Conservation (phyloP, 2,797 vertebrate species). For the Oceanodroma leucorhoa region DNA sequence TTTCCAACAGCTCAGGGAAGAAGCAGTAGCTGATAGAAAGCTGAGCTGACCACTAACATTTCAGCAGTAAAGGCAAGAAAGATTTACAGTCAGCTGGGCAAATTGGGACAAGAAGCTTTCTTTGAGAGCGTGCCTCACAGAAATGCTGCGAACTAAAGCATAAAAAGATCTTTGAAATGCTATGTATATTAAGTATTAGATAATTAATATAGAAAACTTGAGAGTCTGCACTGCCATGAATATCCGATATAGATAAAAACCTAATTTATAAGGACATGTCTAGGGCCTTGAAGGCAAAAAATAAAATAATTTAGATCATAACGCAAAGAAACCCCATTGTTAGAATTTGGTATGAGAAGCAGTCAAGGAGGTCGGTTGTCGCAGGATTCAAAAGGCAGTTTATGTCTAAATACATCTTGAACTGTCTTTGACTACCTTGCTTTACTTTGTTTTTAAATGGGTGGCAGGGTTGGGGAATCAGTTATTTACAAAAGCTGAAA, state of each 20-base stretch:
- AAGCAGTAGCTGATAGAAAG: not conserved
- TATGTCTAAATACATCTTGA: not conserved
- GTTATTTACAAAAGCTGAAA: not conserved
- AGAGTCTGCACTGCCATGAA: not conserved
- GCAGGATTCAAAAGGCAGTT: not conserved
- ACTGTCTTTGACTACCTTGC: not conserved
- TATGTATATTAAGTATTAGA: not conserved
- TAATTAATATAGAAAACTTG: slow-evolving; percentile 22
- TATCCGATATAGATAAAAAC: not conserved
- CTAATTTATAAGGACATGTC: not conserved
- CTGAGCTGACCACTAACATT: not conserved
- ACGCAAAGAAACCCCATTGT: not conserved
- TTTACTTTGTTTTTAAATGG: not conserved
- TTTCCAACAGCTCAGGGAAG: slow-evolving; percentile 28
- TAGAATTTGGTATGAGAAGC: not conserved
- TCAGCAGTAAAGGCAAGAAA: not conserved
- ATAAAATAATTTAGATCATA: not conserved
- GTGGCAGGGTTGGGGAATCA: not conserved
- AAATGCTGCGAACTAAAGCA: slow-evolving; percentile 25
- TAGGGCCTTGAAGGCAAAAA: not conserved
- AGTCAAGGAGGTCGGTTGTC: not conserved
- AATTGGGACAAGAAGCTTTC: slow-evolving; percentile 1
- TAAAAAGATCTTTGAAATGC: slow-evolving; percentile 15
- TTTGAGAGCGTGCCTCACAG: not conserved
- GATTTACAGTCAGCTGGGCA: not conserved